These are phyloP conservation scores for Hanleya hanleyi DNA, from an alignment of 2,888 invertebrate genomes.

Conservation along the genomic window DNA sequence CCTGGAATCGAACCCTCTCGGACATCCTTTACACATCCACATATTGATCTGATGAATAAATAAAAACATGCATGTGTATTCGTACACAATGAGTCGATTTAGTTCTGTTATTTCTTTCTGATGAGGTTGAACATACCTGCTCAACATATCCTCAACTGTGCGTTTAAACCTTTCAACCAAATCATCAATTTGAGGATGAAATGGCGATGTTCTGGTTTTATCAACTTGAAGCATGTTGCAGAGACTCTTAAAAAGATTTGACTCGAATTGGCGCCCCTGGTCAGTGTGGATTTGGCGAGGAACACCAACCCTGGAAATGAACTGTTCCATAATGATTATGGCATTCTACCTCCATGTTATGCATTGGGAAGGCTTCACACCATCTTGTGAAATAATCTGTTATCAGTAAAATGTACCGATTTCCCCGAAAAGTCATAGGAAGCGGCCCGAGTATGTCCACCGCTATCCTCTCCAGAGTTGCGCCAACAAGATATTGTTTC, in stretches of 20 bases:
- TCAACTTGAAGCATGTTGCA: slow-evolving; percentile 36
- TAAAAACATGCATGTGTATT: no score
- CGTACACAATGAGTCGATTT: no score
- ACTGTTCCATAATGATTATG: slow-evolving; percentile 34
- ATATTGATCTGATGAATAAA: no score
- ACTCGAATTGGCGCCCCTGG: slow-evolving; percentile 45
- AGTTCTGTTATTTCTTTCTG: no score
- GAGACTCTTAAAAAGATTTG: slow-evolving; percentile 28
- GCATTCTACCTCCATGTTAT: slow-evolving; percentile 33
- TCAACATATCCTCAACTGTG: slow-evolving; percentile 33
- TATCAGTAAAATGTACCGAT: slow-evolving; percentile 41
- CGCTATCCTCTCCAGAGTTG: slow-evolving; percentile 26
- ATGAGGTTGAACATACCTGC: slow-evolving; percentile 20
- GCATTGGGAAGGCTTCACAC: slow-evolving; percentile 20
- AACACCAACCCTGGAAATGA: slow-evolving; percentile 32
- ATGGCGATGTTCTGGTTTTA: slow-evolving; percentile 40
- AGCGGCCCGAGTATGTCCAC: slow-evolving; percentile 43
- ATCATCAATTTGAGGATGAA: slow-evolving; percentile 35
- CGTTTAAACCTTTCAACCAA: slow-evolving; percentile 13
- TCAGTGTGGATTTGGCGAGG: slow-evolving; percentile 38
- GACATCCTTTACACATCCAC: no score
- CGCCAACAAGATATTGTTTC: slow-evolving; percentile 19
- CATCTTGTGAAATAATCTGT: slow-evolving; percentile 44
- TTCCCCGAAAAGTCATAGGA: slow-evolving; percentile 29
- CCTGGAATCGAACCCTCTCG: no score